Base-by-base conservation (phyloP, 2,888 invertebrate species). In the Octodonta nipae region DNA sequence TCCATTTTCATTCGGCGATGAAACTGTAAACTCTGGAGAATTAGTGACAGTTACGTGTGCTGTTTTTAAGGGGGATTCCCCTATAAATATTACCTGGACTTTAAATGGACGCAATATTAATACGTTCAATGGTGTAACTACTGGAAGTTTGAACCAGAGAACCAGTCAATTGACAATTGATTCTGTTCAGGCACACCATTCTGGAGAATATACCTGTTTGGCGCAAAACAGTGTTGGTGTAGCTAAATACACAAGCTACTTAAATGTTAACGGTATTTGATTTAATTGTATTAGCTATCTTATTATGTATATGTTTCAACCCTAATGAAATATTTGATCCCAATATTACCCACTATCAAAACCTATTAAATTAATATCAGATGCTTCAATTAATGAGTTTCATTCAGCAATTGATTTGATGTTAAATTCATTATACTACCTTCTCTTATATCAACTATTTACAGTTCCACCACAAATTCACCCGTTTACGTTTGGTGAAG, bases 131-230 rank as follows among this genome's bases (percentile, higher is more conserved):
- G 56, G 53, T 4, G 39, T 55, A 24, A 50, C 51, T 11, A 56
- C 61, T 13, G 56, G 58, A 27, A 51, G 57, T 20, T 55, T 64
- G 44, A 57, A 66, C 30, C 58, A 68, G 35, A 60, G 70, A 55
- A 73, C 76, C 45, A 78, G 75, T 51, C 69, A 68, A 45, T 68
- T 73, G 55, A 77, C 69, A 55, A 76, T 84, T 53, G 76, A 78
- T 47, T 68, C 71, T 40, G 79, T 78, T 43, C 73, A 72, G 51
- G 75, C 73, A 43, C 68, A 70, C 34, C 80, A 83, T 56, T 73
- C 75, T 42, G 84, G 84, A 38, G 69, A 74, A 52, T 85, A 82
- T 52, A 80, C 77, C 26, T 85, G 83, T 55, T 65, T 67, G 31
- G 81, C 74, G 12, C 63, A 61, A 30, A 83, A 82, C 60, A 63